These are phyloP conservation scores for Augochlorella aurata DNA, from an alignment of 2,888 invertebrate genomes.

Conservation along the genomic window DNA sequence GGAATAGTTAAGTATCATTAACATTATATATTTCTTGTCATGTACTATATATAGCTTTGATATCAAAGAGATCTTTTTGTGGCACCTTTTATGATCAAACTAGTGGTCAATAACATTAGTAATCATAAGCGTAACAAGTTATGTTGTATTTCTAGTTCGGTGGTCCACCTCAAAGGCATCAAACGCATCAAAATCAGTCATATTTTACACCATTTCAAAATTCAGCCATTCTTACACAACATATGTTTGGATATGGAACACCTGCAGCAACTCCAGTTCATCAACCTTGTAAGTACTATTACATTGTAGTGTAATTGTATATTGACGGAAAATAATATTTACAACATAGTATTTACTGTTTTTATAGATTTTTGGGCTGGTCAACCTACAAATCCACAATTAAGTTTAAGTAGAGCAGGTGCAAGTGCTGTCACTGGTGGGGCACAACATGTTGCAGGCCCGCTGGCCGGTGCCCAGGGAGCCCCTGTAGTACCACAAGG, in stretches of 20 bases:
- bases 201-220: conserved; percentile 70
- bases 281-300: conserved; percentile 71
- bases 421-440: conserved; percentile 76
- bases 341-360: not conserved
- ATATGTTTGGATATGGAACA: conserved; percentile 69
- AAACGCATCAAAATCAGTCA: conserved; percentile 74
- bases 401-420: conserved; percentile 74
- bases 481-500: conserved; percentile 76
- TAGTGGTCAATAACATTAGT: not conserved
- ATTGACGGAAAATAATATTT: not conserved
- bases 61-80: not conserved
- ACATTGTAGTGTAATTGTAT: not conserved
- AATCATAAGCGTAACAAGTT: conserved; percentile 53
- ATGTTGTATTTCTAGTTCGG: conserved; percentile 69
- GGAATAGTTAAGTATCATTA: conserved; percentile 63
- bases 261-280: conserved; percentile 60
- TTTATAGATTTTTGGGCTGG: conserved; percentile 60
- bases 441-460: conserved; percentile 76
- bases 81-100: not conserved
- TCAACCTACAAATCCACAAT: conserved; percentile 66
- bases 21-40: conserved; percentile 53
- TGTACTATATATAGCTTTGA: not conserved
- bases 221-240: conserved; percentile 68
- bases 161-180: conserved; percentile 74
- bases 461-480: conserved; percentile 77